phyloP scores from a whole-genome alignment of 2,888 invertebrate genomes.

The Piscicola geometra region DNA sequence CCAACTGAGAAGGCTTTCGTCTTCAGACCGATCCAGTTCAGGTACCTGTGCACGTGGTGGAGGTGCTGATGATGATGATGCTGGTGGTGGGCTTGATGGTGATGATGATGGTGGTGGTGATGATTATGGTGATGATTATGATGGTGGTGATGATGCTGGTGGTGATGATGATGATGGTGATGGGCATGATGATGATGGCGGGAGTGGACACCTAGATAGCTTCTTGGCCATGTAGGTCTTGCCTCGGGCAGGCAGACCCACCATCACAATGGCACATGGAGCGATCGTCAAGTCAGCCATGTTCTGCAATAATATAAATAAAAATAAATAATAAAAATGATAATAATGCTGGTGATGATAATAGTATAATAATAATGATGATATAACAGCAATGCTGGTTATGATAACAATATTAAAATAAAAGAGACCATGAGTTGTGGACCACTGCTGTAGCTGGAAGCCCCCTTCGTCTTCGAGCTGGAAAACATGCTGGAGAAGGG shows the following conservation, averaged over 20 bases:
- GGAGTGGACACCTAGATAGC: constrained; percentile 91
- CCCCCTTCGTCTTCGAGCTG: neutral
- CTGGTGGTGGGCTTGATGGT: no score
- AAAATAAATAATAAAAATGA: no score
- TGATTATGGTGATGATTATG: no score
- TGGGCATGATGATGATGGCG: constrained; percentile 91
- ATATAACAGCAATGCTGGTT: no score
- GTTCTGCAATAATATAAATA: no score
- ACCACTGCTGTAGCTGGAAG: constrained; percentile 30
- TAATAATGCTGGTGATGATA: no score
- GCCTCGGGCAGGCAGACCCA: constrained; percentile 93
- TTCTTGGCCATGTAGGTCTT: constrained; percentile 99
- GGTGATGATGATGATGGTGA: no score
- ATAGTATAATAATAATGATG: no score
- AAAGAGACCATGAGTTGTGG: constrained; percentile 33
- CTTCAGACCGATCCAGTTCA: constrained; percentile 98
- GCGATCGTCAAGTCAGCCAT: constrained; percentile 41
- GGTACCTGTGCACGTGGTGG: constrained; percentile 74
- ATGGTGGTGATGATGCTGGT: no score
- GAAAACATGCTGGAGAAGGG: constrained; percentile 11
- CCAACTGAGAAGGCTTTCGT: constrained; percentile 91
- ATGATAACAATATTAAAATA: no score
- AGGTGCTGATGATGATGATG: no score
- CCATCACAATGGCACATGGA: constrained; percentile 83
- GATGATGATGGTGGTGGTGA: no score